Base-by-base conservation (phyloP, 2,888 invertebrate species). In the Lacanobia wlatinum region DNA sequence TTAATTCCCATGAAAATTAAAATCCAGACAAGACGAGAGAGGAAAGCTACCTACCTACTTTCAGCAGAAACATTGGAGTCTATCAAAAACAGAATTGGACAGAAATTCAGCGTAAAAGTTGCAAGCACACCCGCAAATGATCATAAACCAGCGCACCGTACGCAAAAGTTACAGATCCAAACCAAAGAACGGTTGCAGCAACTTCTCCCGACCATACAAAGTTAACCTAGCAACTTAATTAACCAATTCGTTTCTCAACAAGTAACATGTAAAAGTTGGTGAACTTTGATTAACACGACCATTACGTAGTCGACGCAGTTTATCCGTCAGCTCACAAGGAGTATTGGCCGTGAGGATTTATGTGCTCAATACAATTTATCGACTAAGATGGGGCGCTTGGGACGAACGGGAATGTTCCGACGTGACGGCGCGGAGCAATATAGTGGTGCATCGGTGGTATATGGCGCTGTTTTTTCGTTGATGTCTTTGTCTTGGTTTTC, bases 341-440 rank as follows among this genome's bases (percentile, higher is more conserved):
- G 82, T 80, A 84, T 84, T 78, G 81, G 64, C 74, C 52, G 56
- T 58, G 68, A 66, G 73, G 82, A 86, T 86, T 86, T 86, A 86
- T 83, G 70, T 68, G 62, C 50, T 70, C 82, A 86, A 86, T 84
- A 86, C 84, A 84, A 84, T 87, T 89, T 89, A 89, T 88, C 84
- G 86, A 82, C 78, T 76, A 83, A 84, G 85, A 78, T 68, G 81
- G 86, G 80, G 83, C 78, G 67, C 75, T 66, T 14, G 85, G 82
- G 84, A 88, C 87, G 87, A 73, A 43, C 78, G 81, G 87, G 87
- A 90, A 90, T 89, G 88, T 87, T 84, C 75, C 88, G 88, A 89
- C 87, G 89, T 89, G 91, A 87, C 84, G 82, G 70, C 67, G 79
- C 69, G 62, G 56, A 62, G 78, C 48, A 82, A 79, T 86, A 82